Conservation (phyloP, 2,888 invertebrate genomes). For the Lycocerus yunnanus region DNA sequence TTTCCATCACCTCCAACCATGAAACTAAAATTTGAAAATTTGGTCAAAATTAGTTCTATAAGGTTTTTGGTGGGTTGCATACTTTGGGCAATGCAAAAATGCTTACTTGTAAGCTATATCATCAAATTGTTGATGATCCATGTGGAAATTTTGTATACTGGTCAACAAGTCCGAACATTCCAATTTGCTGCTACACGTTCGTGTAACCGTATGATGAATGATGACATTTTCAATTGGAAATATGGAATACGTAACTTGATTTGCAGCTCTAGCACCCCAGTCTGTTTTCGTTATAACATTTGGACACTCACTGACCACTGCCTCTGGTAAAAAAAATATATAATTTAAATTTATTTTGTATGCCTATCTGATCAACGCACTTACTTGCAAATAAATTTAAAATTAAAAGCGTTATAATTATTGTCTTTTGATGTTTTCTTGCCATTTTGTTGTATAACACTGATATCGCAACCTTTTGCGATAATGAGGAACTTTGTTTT, state of each 20-base stretch:
- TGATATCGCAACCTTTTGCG: background rate
- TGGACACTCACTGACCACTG: constrained; percentile 53
- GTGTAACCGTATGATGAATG: constrained; percentile 63
- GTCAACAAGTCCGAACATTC: constrained; percentile 54
- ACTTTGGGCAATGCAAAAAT: constrained; percentile 5
- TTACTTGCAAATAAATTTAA: background rate
- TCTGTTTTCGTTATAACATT: constrained; percentile 60
- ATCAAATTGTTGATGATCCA: constrained; percentile 55
- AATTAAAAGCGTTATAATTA: background rate
- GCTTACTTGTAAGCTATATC: constrained; percentile 67
- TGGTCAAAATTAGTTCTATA: background rate
- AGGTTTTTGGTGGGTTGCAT: too few relatives aligned
- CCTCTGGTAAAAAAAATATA: background rate
- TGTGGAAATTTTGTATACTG: constrained; percentile 61
- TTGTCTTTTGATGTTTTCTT: background rate
- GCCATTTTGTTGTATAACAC: background rate
- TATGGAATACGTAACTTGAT: constrained; percentile 59
- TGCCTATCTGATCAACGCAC: background rate
- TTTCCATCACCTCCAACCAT: constrained; percentile 64
- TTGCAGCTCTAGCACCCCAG: constrained; percentile 64
- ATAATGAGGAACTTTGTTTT: background rate
- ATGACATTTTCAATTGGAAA: constrained; percentile 60
- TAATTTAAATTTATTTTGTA: background rate
- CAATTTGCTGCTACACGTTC: constrained; percentile 54
- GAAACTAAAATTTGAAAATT: constrained; percentile 55